phyloP scores from a whole-genome alignment of 2,888 invertebrate species.

The Plusia festucae region DNA sequence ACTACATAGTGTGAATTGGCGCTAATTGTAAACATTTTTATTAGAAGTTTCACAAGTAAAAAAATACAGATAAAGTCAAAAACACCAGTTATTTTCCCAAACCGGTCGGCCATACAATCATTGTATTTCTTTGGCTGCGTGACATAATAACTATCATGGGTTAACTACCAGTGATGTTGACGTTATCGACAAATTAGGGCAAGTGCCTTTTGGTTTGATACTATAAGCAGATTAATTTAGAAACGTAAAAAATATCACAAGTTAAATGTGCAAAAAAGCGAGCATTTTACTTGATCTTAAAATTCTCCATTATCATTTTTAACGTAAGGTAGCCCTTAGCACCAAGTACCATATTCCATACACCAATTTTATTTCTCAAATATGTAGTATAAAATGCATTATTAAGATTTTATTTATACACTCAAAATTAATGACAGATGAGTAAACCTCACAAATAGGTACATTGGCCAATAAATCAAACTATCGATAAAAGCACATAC shows the following conservation, averaged over 20 bases:
- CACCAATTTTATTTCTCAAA: too few relatives aligned
- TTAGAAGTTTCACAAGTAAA: slow-evolving; percentile 13
- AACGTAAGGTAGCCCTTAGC: too few relatives aligned
- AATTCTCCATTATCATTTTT: too few relatives aligned
- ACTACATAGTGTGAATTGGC: slow-evolving; percentile 3
- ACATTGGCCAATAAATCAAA: slow-evolving; percentile 2
- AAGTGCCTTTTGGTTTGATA: slow-evolving; percentile 9
- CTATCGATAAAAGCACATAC: slow-evolving; percentile 29
- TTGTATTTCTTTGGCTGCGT: slow-evolving; percentile 48
- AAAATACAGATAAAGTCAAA: slow-evolving; percentile 23
- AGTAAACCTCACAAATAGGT: slow-evolving; percentile 11
- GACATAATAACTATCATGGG: slow-evolving; percentile 57
- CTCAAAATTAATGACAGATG: too few relatives aligned
- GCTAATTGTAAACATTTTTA: slow-evolving; percentile 2
- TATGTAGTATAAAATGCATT: too few relatives aligned
- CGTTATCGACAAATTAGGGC: slow-evolving; percentile 28
- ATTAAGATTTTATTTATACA: too few relatives aligned
- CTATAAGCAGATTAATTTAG: neutral
- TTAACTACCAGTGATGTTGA: slow-evolving; percentile 45
- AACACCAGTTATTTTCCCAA: slow-evolving; percentile 35
- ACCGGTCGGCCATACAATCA: slow-evolving; percentile 42
- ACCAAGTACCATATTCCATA: too few relatives aligned
- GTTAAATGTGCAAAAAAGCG: too few relatives aligned
- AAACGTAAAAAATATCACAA: too few relatives aligned
- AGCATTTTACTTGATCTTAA: too few relatives aligned